Conservation (phyloP, 2,113 vertebrate genomes). For the Eurystomus gularis region DNA sequence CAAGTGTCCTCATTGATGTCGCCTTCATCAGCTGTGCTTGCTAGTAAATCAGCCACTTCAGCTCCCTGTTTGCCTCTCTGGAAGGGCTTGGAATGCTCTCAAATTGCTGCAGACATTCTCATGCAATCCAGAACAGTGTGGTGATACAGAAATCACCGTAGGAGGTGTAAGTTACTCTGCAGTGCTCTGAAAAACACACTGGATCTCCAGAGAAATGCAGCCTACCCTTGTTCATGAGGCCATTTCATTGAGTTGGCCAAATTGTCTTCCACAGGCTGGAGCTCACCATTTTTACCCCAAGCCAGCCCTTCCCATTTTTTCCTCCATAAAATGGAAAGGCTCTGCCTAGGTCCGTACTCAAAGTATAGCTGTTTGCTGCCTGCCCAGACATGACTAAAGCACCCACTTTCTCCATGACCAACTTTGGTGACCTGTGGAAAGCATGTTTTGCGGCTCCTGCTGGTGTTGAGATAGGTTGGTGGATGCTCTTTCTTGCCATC, state of each 20-base stretch:
- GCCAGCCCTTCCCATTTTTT: background rate
- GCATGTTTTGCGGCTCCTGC: background rate
- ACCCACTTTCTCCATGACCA: background rate
- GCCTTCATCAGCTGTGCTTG: slow-evolving; percentile 6
- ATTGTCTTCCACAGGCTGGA: background rate
- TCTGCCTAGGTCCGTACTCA: background rate
- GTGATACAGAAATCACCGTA: accelerated
- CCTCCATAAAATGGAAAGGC: background rate
- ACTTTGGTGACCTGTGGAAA: background rate
- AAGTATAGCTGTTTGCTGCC: background rate
- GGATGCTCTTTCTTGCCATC: background rate
- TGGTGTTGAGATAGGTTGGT: background rate
- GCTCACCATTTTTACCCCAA: background rate
- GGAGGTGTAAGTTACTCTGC: background rate
- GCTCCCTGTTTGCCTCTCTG: background rate
- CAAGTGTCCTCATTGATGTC: background rate
- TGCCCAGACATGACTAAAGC: background rate
- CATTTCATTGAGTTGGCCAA: background rate
- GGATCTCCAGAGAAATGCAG: background rate
- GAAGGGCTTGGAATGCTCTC: background rate
- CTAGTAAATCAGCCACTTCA: background rate
- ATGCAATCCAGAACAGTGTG: background rate
- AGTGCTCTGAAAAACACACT: background rate
- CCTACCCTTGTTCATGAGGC: background rate
- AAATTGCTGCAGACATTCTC: background rate